phyloP scores from a whole-genome alignment of 2,113 vertebrate species.

The Cryptomyrus ogoouensis region DNA sequence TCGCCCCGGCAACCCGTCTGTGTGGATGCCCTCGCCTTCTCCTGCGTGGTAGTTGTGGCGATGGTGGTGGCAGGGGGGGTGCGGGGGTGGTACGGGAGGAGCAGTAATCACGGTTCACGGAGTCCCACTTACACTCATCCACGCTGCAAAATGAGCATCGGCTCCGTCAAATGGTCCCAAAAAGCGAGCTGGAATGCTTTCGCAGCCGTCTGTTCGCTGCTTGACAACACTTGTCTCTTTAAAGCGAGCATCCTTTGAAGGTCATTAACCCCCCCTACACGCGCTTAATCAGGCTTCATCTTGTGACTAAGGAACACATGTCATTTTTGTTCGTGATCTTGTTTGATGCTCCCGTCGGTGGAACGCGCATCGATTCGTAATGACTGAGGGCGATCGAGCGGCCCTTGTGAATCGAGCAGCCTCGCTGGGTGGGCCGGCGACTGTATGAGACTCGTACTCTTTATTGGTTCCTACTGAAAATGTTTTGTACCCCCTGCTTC shows the following conservation, averaged over 20 bases:
- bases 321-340: constrained; percentile 47
- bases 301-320: constrained; percentile 66
- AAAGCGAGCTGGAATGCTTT: constrained; percentile 40
- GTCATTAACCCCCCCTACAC: constrained; percentile 57
- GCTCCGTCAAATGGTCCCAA: neutral
- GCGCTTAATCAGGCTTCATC: constrained; percentile 56
- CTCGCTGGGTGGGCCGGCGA: neutral
- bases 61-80: neutral
- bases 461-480: neutral
- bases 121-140: neutral
- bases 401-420: neutral
- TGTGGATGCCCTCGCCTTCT: neutral
- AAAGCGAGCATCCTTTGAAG: constrained; percentile 59
- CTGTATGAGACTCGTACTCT: neutral
- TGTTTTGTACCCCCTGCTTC: neutral
- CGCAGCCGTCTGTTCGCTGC: constrained; percentile 46
- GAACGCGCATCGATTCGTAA: constrained; percentile 16
- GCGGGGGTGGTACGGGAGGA: neutral
- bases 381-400: neutral
- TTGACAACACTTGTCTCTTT: constrained; percentile 64
- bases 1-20: neutral
- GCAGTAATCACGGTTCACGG: neutral
- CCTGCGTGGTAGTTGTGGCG: neutral
- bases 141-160: neutral
- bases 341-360: constrained; percentile 47